Conservation (phyloP, 2,888 invertebrate species). For the Lasiommata megera region DNA sequence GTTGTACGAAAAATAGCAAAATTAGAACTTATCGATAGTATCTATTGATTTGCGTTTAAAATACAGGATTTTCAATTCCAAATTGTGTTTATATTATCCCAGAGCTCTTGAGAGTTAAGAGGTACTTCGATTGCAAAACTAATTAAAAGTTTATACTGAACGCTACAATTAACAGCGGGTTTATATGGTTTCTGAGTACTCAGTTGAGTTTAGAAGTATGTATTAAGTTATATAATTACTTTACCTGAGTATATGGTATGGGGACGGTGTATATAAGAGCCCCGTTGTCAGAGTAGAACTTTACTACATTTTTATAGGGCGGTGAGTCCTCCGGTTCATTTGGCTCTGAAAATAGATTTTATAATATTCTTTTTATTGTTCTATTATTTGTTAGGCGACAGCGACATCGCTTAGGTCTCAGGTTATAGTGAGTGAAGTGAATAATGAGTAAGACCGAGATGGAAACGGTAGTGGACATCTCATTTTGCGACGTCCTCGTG, state of each 20-base stretch:
- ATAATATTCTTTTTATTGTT: neutral
- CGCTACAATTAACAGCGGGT: neutral
- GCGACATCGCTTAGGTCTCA: too few relatives aligned
- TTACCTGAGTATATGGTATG: conserved; percentile 89
- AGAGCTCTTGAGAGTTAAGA: neutral
- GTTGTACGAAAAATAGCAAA: too few relatives aligned
- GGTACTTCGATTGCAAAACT: neutral
- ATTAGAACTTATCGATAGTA: too few relatives aligned
- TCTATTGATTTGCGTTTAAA: too few relatives aligned
- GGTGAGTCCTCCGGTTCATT: conserved; percentile 60
- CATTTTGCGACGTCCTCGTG: too few relatives aligned
- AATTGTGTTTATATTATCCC: neutral
- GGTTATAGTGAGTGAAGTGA: too few relatives aligned
- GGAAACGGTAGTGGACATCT: too few relatives aligned
- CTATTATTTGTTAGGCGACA: too few relatives aligned
- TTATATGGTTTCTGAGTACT: neutral
- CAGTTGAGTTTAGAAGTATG: too few relatives aligned
- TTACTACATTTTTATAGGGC: conserved; percentile 89
- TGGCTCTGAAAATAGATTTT: conserved; percentile 45
- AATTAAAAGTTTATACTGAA: neutral
- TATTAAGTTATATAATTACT: neutral
- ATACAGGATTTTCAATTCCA: too few relatives aligned
- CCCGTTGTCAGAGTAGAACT: conserved; percentile 95
- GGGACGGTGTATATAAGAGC: conserved; percentile 89
- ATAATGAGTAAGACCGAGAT: too few relatives aligned